These are phyloP conservation scores for Phaetusa simplex DNA, from an alignment of 2,113 vertebrate genomes.

Conservation along the genomic window DNA sequence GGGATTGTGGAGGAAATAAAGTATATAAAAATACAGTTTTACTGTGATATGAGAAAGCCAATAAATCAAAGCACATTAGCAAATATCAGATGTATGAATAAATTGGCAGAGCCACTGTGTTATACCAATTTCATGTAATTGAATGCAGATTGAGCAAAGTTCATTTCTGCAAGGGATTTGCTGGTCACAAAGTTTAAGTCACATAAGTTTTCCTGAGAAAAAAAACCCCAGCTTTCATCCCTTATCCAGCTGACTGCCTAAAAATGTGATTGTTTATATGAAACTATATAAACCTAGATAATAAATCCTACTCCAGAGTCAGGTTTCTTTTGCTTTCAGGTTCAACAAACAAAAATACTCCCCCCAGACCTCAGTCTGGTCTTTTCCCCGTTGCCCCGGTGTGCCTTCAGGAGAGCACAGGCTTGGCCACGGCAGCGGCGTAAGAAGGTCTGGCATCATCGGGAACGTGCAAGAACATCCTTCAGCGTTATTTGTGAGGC, in stretches of 20 bases:
- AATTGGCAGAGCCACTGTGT: background rate
- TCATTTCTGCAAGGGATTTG: background rate
- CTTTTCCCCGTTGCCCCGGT: background rate
- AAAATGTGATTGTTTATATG: background rate
- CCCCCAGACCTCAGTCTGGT: background rate
- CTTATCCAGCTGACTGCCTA: background rate
- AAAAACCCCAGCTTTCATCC: background rate
- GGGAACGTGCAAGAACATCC: no score
- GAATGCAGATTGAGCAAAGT: conserved; percentile 3
- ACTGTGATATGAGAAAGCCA: background rate
- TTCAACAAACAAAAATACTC: background rate
- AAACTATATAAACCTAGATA: background rate
- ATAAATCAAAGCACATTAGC: conserved; percentile 46
- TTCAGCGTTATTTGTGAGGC: background rate
- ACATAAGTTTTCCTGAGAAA: background rate
- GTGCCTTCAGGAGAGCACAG: background rate
- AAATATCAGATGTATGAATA: conserved; percentile 42
- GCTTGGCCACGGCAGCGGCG: background rate
- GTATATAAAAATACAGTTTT: background rate
- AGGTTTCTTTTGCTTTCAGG: background rate
- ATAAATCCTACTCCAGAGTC: background rate
- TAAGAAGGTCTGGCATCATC: no score
- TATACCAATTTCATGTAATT: background rate
- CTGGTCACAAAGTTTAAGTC: background rate
- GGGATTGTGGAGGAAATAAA: conserved; percentile 24